Percentiles rank a stretch among this genome's conserved stretches.
Evolutionary conservation across 2,113 vertebrate species (phyloP).

Genomic region (Aythya baeri): DNA sequence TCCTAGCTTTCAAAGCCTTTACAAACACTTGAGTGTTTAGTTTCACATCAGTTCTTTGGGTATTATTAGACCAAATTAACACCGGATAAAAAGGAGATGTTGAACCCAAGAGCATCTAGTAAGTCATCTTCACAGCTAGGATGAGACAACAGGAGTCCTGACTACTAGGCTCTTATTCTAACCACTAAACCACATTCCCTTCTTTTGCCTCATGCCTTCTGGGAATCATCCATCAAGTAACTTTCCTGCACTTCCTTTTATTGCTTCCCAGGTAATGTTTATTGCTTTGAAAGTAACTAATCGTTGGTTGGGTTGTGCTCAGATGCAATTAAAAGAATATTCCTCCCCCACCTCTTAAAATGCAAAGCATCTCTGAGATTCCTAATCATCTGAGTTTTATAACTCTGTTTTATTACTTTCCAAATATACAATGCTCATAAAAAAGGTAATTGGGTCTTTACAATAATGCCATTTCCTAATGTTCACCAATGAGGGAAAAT

Average conservation of each 20-base stretch:
- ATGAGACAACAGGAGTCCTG: conserved; percentile 14
- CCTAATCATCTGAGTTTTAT: conserved; percentile 72
- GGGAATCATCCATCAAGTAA: conserved; percentile 64
- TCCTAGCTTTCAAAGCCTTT: not conserved
- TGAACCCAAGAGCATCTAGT: conserved; percentile 1
- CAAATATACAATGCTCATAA: conserved; percentile 70
- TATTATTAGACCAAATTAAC: conserved; percentile 37
- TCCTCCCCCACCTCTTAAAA: conserved; percentile 43
- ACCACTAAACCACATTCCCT: conserved; percentile 42
- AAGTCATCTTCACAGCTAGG: conserved; percentile 30
- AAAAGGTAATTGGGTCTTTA: conserved; percentile 73
- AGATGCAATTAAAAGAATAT: conserved; percentile 68
- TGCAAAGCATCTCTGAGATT: conserved; percentile 63
- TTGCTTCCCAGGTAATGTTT: conserved; percentile 74
- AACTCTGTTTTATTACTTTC: conserved; percentile 72
- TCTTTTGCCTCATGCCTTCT: conserved; percentile 40
- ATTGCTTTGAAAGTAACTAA: conserved; percentile 71
- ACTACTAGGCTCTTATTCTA: conserved; percentile 27
- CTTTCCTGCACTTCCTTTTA: conserved; percentile 65
- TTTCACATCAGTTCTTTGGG: not conserved
- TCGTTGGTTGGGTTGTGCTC: conserved; percentile 42
- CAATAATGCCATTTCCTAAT: conserved; percentile 69
- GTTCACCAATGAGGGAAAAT: conserved; percentile 59
- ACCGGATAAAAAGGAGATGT: not conserved
- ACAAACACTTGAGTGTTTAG: not conserved